Base-by-base conservation (phyloP, 2,113 vertebrate genomes). In the Eonycteris spelaea region DNA sequence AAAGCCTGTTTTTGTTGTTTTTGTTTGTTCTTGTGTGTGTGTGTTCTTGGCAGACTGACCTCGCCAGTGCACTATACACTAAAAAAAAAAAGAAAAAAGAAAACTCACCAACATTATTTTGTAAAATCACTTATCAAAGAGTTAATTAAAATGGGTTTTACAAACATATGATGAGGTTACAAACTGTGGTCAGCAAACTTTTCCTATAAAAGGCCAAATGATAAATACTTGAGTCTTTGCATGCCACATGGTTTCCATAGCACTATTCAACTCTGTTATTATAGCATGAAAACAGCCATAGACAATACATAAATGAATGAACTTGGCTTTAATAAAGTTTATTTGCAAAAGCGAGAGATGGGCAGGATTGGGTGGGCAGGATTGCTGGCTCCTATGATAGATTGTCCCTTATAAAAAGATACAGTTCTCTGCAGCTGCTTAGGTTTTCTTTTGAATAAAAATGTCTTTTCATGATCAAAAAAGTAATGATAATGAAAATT, bases 11-110 rank as follows among this genome's bases (percentile, higher is more conserved):
- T 86, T 51, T 63, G 22, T 74, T 92, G 86, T n/a, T 74, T 84
- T 48, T 85, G 16, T 70, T 83, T 5, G 35, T 43, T 16, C 53
- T 6, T 30, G 18, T 59, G 16, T 75, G 59, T 63, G 3, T 78
- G 16, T 75, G 15, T 92, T 71, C 24, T 71, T 43, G 21, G 12
- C 6, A 85, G 26, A 43, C 2, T 71, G 59, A 63, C 9, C 57
- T 92, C 43, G 82, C 14, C 38, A 43, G 22, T 43, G 12, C 1
- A 45, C 1, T 86, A 6, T 16, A 71, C 3, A 15, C 45, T 63
- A 57, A 95, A 94, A 68, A 68, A 90, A 78, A 78, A 93, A 91
- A 57, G 92, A 92, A 68, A 68, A 90, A 57, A 51, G 71, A 84
- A 93, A 91, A 43, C 35, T 86, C 10, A 51, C 24, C 18, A 90